Percentiles rank a stretch among this genome's conserved stretches.
These are phyloP conservation scores for Heteropelma amictum DNA, from an alignment of 2,888 invertebrate genomes.

Conservation along the genomic window DNA sequence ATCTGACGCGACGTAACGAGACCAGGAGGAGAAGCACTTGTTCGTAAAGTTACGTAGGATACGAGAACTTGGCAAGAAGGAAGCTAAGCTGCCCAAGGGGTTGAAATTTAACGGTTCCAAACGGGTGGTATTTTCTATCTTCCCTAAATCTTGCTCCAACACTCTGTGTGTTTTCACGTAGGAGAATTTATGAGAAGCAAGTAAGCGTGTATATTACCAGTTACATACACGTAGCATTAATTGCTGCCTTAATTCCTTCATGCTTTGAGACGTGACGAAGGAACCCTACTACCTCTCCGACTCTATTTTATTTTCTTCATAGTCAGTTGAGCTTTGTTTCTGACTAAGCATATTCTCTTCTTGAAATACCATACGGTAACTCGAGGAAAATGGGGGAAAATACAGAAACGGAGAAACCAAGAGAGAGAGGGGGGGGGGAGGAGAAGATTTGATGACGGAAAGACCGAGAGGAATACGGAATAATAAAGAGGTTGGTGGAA, in stretches of 20 bases:
- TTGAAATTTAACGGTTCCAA: constrained; percentile 44
- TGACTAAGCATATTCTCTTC: background rate
- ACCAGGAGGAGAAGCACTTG: background rate
- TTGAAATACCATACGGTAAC: background rate
- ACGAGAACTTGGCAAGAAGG: background rate
- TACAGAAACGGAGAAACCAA: background rate
- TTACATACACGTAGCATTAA: constrained; percentile 64
- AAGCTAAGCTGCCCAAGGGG: constrained; percentile 30
- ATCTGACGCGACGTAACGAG: constrained; percentile 13
- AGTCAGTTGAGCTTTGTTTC: background rate
- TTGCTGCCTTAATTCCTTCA: constrained; percentile 62
- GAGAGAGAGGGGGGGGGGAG: background rate
- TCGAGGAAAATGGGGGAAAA: too few relatives aligned
- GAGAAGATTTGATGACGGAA: background rate
- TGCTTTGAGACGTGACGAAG: constrained; percentile 5
- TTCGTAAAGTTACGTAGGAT: constrained; percentile 31
- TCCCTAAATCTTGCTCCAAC: background rate
- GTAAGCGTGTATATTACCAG: constrained; percentile 60
- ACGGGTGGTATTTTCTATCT: constrained; percentile 33
- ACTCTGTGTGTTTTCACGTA: constrained; percentile 14
- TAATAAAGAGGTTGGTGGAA: too few relatives aligned
- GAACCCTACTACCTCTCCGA: background rate
- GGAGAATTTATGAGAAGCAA: constrained; percentile 60
- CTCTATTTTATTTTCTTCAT: constrained; percentile 10
- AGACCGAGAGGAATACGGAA: background rate